Evolutionary conservation across 2,113 vertebrate species (phyloP).

Genomic region (Amphiprion percula): DNA sequence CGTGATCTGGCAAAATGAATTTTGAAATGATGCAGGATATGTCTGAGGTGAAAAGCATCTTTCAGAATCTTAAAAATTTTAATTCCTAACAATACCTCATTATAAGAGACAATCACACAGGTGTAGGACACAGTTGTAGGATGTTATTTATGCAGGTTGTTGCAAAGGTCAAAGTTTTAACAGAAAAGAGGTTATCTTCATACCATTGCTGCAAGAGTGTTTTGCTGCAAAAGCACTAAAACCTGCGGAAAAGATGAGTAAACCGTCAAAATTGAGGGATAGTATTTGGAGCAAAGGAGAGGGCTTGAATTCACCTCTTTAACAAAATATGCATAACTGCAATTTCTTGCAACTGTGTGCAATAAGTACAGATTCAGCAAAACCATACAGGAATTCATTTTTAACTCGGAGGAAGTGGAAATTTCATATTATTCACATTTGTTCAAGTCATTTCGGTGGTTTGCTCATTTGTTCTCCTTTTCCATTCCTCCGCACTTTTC

Average conservation of each 20-base stretch:
- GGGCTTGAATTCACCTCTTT: slow-evolving; percentile 44
- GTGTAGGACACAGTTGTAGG: background rate
- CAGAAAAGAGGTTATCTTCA: slow-evolving; percentile 1
- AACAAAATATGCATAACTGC: slow-evolving; percentile 40
- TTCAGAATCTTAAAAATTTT: background rate
- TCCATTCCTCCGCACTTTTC: slow-evolving; percentile 21
- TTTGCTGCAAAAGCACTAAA: slow-evolving; percentile 20
- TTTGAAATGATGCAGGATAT: slow-evolving; percentile 29
- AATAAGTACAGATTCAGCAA: slow-evolving; percentile 44
- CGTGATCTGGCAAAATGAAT: slow-evolving; percentile 30
- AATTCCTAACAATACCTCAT: background rate
- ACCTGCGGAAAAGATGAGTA: slow-evolving; percentile 52
- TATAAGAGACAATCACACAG: background rate
- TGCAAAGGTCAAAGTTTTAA: background rate
- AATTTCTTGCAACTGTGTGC: slow-evolving; percentile 34
- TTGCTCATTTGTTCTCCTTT: slow-evolving; percentile 35
- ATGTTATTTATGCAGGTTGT: background rate
- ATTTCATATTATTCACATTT: slow-evolving; percentile 56
- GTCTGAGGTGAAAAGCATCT: background rate
- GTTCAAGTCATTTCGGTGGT: slow-evolving; percentile 49
- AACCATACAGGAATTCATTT: slow-evolving; percentile 20
- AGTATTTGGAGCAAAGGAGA: slow-evolving; percentile 35
- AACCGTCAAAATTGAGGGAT: slow-evolving; percentile 47
- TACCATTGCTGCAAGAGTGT: slow-evolving; percentile 24
- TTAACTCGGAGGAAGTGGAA: slow-evolving; percentile 32